These are phyloP conservation scores for Cisticola juncidis DNA, from an alignment of 2,113 vertebrate species.

Conservation along the genomic window DNA sequence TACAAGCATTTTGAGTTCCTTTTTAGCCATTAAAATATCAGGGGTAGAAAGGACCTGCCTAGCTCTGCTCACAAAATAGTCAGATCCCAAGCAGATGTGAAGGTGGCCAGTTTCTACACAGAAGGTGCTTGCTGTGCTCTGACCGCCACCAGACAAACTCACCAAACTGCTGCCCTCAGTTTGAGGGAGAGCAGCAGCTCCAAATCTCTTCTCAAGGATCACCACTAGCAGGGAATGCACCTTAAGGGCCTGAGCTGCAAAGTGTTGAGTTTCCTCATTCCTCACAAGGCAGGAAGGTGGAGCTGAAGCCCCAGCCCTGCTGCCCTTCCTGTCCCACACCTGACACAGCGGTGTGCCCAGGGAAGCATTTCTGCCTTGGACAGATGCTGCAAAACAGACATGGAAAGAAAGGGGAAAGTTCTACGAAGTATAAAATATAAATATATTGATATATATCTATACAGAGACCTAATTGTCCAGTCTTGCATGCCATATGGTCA, in stretches of 20 bases:
- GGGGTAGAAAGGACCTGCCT: not conserved
- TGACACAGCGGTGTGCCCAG: not conserved
- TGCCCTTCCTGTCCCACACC: not conserved
- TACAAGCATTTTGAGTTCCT: not conserved
- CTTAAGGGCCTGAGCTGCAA: slow-evolving; percentile 1
- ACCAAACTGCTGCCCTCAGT: not conserved
- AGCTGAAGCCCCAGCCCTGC: not conserved
- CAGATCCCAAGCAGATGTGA: not conserved
- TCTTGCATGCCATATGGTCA: slow-evolving; percentile 47
- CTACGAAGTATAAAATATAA: slow-evolving; percentile 50
- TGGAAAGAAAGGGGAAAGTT: slow-evolving; percentile 61
- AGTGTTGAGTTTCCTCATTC: not conserved
- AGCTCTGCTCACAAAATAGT: not conserved
- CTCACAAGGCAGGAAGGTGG: not conserved
- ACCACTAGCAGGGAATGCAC: not conserved
- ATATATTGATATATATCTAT: slow-evolving; percentile 57
- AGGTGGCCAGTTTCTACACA: not conserved
- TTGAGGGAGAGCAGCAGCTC: not conserved
- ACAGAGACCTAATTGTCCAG: slow-evolving; percentile 56
- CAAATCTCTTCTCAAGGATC: not conserved
- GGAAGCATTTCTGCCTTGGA: slow-evolving; percentile 4
- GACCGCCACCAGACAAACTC: not conserved
- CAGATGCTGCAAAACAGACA: slow-evolving; percentile 69
- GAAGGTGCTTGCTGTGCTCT: not conserved
- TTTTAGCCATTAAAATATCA: not conserved